Percentiles rank a stretch among this genome's conserved stretches.
Conservation (phyloP, 2,888 invertebrate species). For the Epinotia brunnichana region DNA sequence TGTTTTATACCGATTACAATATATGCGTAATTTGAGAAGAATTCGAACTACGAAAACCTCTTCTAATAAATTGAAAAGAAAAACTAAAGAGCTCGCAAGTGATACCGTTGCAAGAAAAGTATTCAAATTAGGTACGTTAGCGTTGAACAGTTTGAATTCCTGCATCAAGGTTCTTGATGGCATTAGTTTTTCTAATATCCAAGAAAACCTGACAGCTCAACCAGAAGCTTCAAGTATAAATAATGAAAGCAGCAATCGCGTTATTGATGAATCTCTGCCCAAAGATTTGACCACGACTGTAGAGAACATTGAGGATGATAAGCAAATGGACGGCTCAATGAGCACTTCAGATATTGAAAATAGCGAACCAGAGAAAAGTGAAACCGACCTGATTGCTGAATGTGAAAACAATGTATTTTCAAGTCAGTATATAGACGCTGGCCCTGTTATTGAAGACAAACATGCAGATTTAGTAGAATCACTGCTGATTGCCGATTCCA, state of each 20-base stretch:
- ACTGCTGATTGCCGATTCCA: not conserved
- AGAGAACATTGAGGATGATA: not conserved
- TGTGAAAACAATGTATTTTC: not conserved
- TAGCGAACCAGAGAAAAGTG: not conserved
- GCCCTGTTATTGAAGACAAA: not conserved
- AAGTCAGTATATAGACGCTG: not conserved
- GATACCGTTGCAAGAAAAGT: slow-evolving; percentile 18
- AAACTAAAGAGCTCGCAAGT: not conserved
- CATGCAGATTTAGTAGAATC: not conserved
- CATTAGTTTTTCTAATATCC: not conserved
- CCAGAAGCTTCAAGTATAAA: not conserved
- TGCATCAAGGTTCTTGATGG: not conserved
- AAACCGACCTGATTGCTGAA: not conserved
- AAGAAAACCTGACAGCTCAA: too few relatives aligned
- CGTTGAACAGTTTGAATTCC: slow-evolving; percentile 11
- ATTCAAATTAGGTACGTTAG: slow-evolving; percentile 30
- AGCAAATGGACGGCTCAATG: not conserved
- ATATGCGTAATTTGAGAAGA: not conserved
- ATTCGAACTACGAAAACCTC: not conserved
- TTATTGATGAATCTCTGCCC: not conserved
- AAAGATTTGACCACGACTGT: not conserved
- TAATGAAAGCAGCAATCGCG: not conserved
- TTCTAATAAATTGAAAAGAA: slow-evolving; percentile 25
- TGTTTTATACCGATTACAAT: slow-evolving; percentile 15
- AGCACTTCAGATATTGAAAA: not conserved